Percentiles rank a stretch among this genome's conserved stretches.
These are phyloP conservation scores for Pachycephala philippinensis DNA, from an alignment of 2,113 vertebrate species.

Conservation along the genomic window DNA sequence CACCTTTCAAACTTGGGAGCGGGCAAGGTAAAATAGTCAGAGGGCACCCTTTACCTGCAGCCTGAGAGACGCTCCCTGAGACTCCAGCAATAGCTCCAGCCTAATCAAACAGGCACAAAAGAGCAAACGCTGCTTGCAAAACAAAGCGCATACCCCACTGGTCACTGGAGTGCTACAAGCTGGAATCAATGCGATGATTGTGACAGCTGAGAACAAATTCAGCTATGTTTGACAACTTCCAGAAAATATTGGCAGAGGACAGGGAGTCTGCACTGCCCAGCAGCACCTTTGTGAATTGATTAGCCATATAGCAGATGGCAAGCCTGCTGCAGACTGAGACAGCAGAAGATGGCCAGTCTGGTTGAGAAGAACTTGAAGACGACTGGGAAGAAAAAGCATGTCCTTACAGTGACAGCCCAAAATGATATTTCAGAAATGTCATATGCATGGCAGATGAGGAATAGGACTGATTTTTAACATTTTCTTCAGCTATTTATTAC, in stretches of 20 bases:
- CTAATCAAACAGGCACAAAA: conserved; percentile 8
- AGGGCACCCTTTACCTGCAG: neutral
- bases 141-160: conserved; percentile 9
- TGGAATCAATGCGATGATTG: conserved; percentile 38
- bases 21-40: neutral
- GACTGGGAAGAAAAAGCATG: conserved; percentile 31
- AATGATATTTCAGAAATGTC: conserved; percentile 13
- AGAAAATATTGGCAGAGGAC: conserved; percentile 64
- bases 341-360: conserved; percentile 63
- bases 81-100: neutral
- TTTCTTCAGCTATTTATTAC: neutral
- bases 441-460: conserved; percentile 1
- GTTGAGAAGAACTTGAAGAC: conserved; percentile 54
- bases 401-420: conserved; percentile 29
- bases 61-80: accelerated
- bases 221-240: conserved; percentile 68
- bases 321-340: conserved; percentile 62
- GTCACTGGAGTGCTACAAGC: conserved; percentile 50
- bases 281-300: conserved; percentile 68
- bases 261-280: conserved; percentile 55
- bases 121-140: conserved; percentile 47
- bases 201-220: conserved; percentile 67
- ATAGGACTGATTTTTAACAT: neutral
- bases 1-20: neutral
- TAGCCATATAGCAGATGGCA: conserved; percentile 68